These are phyloP conservation scores for Torymus aiolomorphi DNA, from an alignment of 2,888 invertebrate genomes.

Conservation along the genomic window DNA sequence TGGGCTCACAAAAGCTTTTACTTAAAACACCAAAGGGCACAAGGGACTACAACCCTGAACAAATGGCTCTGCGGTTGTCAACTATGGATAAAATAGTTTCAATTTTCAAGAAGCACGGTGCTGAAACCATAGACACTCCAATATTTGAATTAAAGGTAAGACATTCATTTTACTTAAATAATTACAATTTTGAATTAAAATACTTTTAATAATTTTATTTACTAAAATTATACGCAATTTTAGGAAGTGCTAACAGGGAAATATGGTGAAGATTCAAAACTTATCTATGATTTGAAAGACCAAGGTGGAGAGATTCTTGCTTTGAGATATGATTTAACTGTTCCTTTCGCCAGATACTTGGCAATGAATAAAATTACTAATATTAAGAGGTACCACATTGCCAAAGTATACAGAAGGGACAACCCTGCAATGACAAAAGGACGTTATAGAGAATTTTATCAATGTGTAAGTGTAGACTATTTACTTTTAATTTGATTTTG, in stretches of 20 bases:
- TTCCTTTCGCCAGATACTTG: slow-evolving; percentile 97
- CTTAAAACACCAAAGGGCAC: slow-evolving; percentile 96
- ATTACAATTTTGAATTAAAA: too few relatives aligned
- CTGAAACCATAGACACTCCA: slow-evolving; percentile 98
- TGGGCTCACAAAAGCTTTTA: slow-evolving; percentile 84
- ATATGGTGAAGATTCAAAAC: slow-evolving; percentile 99
- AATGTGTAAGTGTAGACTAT: slow-evolving; percentile 88
- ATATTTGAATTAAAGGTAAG: slow-evolving; percentile 96
- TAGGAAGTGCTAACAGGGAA: slow-evolving; percentile 97
- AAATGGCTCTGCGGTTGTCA: slow-evolving; percentile 93
- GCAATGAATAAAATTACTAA: slow-evolving; percentile 97
- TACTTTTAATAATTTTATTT: too few relatives aligned
- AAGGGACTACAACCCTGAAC: slow-evolving; percentile 94
- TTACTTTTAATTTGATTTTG: not conserved
- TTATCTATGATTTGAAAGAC: slow-evolving; percentile 98
- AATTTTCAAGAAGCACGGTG: slow-evolving; percentile 97
- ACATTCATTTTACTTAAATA: not conserved
- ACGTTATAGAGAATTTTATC: slow-evolving; percentile 98
- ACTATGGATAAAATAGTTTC: slow-evolving; percentile 90
- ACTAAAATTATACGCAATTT: not conserved
- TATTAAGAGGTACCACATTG: slow-evolving; percentile 98
- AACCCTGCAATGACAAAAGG: slow-evolving; percentile 98
- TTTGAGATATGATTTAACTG: slow-evolving; percentile 97
- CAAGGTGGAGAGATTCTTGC: slow-evolving; percentile 98
- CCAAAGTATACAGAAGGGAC: slow-evolving; percentile 98